Base-by-base conservation (phyloP, 1,140 invertebrate genomes). In the Adelges cooleyi region DNA sequence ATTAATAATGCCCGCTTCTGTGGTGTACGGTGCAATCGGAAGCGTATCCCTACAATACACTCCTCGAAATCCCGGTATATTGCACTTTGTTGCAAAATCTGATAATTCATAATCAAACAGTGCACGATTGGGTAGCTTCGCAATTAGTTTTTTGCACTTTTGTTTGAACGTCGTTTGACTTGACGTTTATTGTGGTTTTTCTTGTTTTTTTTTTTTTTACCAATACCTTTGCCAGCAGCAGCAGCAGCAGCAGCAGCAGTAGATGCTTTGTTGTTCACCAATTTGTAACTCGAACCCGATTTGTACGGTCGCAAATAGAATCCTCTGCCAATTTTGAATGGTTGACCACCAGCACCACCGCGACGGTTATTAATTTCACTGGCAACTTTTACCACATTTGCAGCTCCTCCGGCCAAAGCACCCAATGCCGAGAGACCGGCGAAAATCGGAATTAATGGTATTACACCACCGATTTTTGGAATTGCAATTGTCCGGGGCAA, bases 1-100 rank as follows among this genome's bases (percentile, higher is more conserved):
- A 69, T 74, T 75, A 17, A 74, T 48, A 27, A 74, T 71, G 5
- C 67, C 71, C 15, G 50, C 59, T 71, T 74, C 72, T 53, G 52
- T 10, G 66, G 68, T 66, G 2, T 49, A 46, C 4, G 72, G 69
- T 50, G 69, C 67, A 67, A 66, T 70, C 11, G 15, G 36, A 9
- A 70, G 48, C 40, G 10, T 40, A 49, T 70, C 67, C 33, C 65
- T 44, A 46, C 66, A 69, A n/a, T 69, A 69, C 9, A 70, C 67
- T 1, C 69, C 68, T 51, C 66, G 40, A 51, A 69, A 69, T 65
- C 48, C 40, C 15, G 54, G 49, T 17, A 69, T 18, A 40, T 65
- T 50, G 15, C n/a, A 17, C 15, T 25, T 27, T 13, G 15, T 8
- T 1, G 23, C 49, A 2, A 25, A n/a, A 15, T 49, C 25, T 49